A percentile compares a stretch with the other conserved stretches of the same genome.
Evolutionary conservation across 1,140 invertebrate genomes (phyloP).

Genomic region (Melitaea cinxia): DNA sequence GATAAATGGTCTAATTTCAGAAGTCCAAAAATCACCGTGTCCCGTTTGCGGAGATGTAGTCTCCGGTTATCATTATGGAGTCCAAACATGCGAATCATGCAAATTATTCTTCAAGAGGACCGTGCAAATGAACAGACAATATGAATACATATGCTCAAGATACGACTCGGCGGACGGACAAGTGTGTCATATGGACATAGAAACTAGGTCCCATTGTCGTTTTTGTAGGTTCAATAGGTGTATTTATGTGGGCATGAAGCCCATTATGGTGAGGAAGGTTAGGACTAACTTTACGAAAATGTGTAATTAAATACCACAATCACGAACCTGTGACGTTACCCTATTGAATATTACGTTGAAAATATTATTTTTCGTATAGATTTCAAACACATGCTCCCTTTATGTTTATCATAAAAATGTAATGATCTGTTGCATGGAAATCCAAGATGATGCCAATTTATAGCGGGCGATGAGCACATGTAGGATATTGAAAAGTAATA

Average conservation of each 20-base stretch:
- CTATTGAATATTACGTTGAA: too few species aligned
- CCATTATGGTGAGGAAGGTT: constrained; percentile 42
- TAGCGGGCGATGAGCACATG: too few species aligned
- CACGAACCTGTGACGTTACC: too few species aligned
- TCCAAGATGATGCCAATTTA: too few species aligned
- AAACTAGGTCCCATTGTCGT: constrained; percentile 48
- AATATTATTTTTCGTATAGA: too few species aligned
- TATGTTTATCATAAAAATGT: too few species aligned
- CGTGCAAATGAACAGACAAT: constrained; percentile 44
- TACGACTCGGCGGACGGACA: not conserved
- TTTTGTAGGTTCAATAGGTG: constrained; percentile 58
- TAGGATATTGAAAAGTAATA: too few species aligned
- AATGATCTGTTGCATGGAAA: too few species aligned
- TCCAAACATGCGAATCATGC: constrained; percentile 60
- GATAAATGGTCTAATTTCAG: not conserved
- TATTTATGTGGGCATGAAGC: constrained; percentile 50
- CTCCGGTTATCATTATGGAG: constrained; percentile 55
- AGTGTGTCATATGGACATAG: constrained; percentile 40
- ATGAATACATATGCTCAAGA: constrained; percentile 36
- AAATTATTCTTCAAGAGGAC: constrained; percentile 66
- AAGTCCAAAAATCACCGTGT: constrained; percentile 24
- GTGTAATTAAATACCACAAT: not conserved
- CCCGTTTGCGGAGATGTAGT: constrained; percentile 55
- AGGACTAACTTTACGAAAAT: not conserved
- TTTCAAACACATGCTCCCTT: too few species aligned